A percentile compares a stretch with the other conserved stretches of the same genome.
Evolutionary conservation across 2,888 invertebrate species (phyloP).

Genomic region (Encarsia formosa): DNA sequence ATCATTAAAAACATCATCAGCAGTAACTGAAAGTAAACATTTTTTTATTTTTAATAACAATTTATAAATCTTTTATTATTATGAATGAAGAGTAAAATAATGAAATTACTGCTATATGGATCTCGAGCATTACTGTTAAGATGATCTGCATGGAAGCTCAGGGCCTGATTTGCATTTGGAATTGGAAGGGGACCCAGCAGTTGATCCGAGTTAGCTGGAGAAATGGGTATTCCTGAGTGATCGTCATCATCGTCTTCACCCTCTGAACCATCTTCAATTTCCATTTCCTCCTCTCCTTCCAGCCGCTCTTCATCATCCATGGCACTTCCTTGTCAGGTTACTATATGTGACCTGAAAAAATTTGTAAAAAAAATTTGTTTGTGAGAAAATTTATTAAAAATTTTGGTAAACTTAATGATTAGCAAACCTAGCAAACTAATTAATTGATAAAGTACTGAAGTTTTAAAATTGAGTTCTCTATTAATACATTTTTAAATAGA

Average conservation of each 20-base stretch:
- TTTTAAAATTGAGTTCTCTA: too few relatives aligned
- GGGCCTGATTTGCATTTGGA: slow-evolving; percentile 38
- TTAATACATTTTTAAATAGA: too few relatives aligned
- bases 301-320: slow-evolving; percentile 51
- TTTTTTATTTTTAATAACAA: neutral
- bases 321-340: too few relatives aligned
- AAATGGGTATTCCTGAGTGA: slow-evolving; percentile 54
- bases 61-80: too few relatives aligned
- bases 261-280: slow-evolving; percentile 70
- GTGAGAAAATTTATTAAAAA: too few relatives aligned
- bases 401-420: too few relatives aligned
- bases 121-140: slow-evolving; percentile 20
- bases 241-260: slow-evolving; percentile 69
- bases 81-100: neutral
- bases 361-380: too few relatives aligned
- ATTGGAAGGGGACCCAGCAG: slow-evolving; percentile 43
- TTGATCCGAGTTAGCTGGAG: slow-evolving; percentile 52
- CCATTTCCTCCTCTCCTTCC: slow-evolving; percentile 63
- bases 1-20: slow-evolving; percentile 65
- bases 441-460: too few relatives aligned
- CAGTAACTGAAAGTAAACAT: slow-evolving; percentile 43
- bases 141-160: slow-evolving; percentile 22
- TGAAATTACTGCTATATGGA: slow-evolving; percentile 20
- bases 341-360: too few relatives aligned
- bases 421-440: too few relatives aligned